These are phyloP conservation scores for Hetaerina americana DNA, from an alignment of 1,140 invertebrate species.

Conservation along the genomic window DNA sequence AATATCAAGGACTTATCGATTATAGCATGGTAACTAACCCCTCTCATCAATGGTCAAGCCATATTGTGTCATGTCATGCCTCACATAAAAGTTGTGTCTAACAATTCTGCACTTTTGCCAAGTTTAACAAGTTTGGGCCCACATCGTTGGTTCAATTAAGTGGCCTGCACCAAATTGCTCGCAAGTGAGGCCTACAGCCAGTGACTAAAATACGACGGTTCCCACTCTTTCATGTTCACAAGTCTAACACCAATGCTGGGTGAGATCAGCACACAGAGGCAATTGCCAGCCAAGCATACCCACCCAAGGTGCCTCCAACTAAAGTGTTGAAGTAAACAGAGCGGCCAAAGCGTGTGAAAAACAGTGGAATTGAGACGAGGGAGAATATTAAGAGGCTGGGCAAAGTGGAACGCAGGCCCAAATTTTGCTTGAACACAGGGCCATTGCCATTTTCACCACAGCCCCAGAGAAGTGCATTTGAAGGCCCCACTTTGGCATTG, in stretches of 20 bases:
- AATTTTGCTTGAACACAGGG: not conserved
- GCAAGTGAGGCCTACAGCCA: not conserved
- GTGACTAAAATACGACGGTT: not conserved
- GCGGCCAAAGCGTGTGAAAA: not conserved
- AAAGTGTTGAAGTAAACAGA: slow-evolving; percentile 2
- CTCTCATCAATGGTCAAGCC: no score
- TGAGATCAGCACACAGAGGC: not conserved
- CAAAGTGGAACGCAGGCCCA: not conserved
- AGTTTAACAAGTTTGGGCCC: not conserved
- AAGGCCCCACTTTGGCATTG: not conserved
- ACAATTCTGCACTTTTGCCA: not conserved
- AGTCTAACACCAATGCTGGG: not conserved
- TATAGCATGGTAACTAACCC: no score
- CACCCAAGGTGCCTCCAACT: not conserved
- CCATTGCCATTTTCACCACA: not conserved
- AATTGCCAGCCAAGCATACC: not conserved
- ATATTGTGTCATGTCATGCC: no score
- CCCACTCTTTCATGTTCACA: not conserved
- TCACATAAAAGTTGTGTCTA: not conserved
- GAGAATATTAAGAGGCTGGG: not conserved
- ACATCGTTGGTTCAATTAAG: not conserved
- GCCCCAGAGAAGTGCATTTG: not conserved
- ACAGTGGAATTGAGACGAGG: not conserved
- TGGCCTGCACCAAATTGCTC: not conserved
- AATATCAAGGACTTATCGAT: no score